Evolutionary conservation across 2,113 vertebrate genomes (phyloP).

Genomic region (Callaeas wilsoni): DNA sequence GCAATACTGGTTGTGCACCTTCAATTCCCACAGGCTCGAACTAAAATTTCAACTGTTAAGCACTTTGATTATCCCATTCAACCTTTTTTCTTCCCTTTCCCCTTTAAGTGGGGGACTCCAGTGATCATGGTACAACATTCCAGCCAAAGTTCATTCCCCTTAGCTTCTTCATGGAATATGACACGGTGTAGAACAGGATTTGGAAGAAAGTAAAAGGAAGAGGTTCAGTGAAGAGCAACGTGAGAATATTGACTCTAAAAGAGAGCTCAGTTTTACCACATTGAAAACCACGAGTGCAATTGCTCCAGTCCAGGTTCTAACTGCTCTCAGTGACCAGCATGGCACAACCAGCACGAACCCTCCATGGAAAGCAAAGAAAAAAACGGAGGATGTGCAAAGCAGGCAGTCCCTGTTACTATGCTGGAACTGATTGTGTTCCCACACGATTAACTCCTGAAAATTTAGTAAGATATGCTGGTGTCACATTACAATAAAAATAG

Average conservation of each 20-base stretch:
- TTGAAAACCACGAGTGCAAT: background rate
- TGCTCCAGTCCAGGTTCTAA: background rate
- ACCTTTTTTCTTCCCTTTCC: background rate
- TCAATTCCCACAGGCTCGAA: background rate
- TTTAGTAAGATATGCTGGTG: background rate
- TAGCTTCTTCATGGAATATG: background rate
- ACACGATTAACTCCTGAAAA: background rate
- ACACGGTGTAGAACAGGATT: background rate
- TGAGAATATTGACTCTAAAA: background rate
- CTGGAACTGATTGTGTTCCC: background rate
- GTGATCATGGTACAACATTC: background rate
- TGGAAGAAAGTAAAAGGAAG: background rate
- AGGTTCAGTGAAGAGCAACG: background rate
- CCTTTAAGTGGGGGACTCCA: background rate
- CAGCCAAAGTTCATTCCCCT: background rate
- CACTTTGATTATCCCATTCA: background rate
- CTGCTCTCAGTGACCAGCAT: background rate
- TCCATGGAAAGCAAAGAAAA: background rate
- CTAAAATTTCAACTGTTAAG: background rate
- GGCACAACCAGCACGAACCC: background rate
- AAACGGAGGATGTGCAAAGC: background rate
- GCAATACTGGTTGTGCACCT: background rate
- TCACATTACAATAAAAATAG: constrained; percentile 7
- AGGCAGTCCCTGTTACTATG: background rate
- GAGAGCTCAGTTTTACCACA: background rate